Percentiles rank a stretch among this genome's conserved stretches.
Evolutionary conservation across 2,113 vertebrate genomes (phyloP).

Genomic region (Australoheros scitulus): DNA sequence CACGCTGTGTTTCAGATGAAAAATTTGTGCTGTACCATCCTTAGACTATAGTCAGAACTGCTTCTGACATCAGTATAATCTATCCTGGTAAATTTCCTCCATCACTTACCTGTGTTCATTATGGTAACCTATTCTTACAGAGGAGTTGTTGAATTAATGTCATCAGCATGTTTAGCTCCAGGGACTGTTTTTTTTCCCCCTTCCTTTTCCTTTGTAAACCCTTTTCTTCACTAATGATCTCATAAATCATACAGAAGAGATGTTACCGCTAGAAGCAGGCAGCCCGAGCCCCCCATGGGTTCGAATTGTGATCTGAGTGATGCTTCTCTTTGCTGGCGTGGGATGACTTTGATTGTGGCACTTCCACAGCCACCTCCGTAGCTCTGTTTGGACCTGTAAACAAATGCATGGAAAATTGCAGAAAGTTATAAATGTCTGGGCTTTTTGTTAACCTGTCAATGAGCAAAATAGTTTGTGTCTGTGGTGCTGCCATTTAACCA

Average conservation of each 20-base stretch:
- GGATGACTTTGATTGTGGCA: conserved; percentile 78
- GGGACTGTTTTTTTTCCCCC: background rate
- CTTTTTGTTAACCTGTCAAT: background rate
- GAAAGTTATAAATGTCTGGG: background rate
- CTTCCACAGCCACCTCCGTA: conserved; percentile 79
- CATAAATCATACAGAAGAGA: conserved; percentile 68
- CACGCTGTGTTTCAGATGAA: background rate
- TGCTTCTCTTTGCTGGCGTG: conserved; percentile 72
- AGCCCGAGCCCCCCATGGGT: conserved; percentile 71
- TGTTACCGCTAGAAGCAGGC: conserved; percentile 63
- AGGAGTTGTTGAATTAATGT: conserved; percentile 3
- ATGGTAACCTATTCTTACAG: background rate
- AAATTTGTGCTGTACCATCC: background rate
- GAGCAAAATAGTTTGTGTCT: background rate
- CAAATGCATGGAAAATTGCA: background rate
- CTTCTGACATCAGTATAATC: background rate
- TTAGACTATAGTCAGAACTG: background rate
- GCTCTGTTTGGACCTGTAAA: conserved; percentile 83
- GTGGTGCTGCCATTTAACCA: background rate
- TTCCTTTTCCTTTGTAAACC: background rate
- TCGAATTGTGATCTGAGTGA: conserved; percentile 81
- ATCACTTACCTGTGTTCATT: background rate
- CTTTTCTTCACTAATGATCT: background rate
- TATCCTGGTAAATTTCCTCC: background rate
- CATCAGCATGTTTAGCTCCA: conserved; percentile 13